Base-by-base conservation (phyloP, 1,140 invertebrate genomes). In the Homarus americanus region DNA sequence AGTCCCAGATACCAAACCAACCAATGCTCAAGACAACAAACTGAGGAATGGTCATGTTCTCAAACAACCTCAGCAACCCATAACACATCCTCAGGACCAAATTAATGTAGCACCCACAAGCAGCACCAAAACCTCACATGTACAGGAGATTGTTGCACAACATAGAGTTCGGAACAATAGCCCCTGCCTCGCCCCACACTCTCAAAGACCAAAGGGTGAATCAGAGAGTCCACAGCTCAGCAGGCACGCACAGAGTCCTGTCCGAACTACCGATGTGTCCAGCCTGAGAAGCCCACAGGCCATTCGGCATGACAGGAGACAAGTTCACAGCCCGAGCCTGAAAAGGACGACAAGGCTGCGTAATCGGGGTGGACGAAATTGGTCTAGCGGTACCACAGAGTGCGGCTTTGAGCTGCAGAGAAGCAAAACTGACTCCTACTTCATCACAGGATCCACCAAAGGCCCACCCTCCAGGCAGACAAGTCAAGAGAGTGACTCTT, bases 341-440 rank as follows among this genome's bases (percentile, higher is more conserved):
- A 15, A 20, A 4, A 7, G 34, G 53, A 15, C 28, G 24, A 5
- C 17, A 41, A n/a, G n/a, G n/a, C n/a, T n/a, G n/a, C n/a, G n/a
- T n/a, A 15, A 15, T n/a, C 28, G 10, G 12, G 34, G 12, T 0
- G 38, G 15, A 7, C n/a, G 69, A n/a, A 24, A 24, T 0, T 38
- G 63, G 28, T 38, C 15, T 1, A 17, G 63, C 40, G 69, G n/a
- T 7, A 32, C 24, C 12, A 44, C 44, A 49, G 44, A 32, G 41
- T 44, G 36, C 34, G 32, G 53, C 32, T 63, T 24, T 24, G 36
- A 41, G 4, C 32, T 86, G 44, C 83, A 86, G 69, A 41, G 83
- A 9, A 86, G 83, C 83, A 75, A 75, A 34, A 86, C 83, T 1
- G 83, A 86, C 32, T 86, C 83, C n/a, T 86, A 53, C 20, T 38